Evolutionary conservation across 1,140 invertebrate species (phyloP).

Genomic region (Brachionus manjavacas): DNA sequence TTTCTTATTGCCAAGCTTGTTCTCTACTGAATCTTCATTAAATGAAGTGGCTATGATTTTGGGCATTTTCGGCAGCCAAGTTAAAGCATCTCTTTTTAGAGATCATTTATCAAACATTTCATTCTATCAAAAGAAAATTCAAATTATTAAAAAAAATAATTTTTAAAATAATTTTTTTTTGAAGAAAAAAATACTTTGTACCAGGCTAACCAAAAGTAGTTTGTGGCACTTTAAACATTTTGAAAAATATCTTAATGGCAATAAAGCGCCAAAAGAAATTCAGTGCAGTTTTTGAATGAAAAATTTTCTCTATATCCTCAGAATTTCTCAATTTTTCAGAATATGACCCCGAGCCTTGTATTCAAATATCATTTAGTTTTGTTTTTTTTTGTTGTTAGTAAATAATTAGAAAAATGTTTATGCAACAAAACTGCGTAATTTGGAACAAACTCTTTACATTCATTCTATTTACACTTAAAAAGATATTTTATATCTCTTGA

Average conservation of each 20-base stretch:
- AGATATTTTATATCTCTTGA: not conserved
- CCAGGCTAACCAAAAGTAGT: not conserved
- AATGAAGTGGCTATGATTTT: not conserved
- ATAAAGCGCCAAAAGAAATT: not conserved
- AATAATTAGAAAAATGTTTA: not conserved
- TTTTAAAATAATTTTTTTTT: not conserved
- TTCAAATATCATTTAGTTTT: not conserved
- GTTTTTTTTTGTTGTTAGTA: no score
- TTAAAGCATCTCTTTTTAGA: not conserved
- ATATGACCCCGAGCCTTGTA: not conserved
- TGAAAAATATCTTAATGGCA: not conserved
- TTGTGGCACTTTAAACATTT: not conserved
- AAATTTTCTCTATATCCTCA: not conserved
- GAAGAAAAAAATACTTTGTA: not conserved
- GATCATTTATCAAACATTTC: conserved; percentile 2
- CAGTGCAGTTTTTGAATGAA: not conserved
- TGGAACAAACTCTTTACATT: not conserved
- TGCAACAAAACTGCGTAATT: not conserved
- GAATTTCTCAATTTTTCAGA: not conserved
- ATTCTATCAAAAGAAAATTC: not conserved
- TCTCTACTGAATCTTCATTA: not conserved
- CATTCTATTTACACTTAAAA: not conserved
- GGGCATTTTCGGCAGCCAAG: not conserved
- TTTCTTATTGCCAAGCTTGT: not conserved
- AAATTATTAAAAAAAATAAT: not conserved